Percentiles rank a stretch among this genome's conserved stretches.
These are phyloP conservation scores for Cylas formicarius DNA, from an alignment of 1,140 invertebrate genomes.

Conservation along the genomic window DNA sequence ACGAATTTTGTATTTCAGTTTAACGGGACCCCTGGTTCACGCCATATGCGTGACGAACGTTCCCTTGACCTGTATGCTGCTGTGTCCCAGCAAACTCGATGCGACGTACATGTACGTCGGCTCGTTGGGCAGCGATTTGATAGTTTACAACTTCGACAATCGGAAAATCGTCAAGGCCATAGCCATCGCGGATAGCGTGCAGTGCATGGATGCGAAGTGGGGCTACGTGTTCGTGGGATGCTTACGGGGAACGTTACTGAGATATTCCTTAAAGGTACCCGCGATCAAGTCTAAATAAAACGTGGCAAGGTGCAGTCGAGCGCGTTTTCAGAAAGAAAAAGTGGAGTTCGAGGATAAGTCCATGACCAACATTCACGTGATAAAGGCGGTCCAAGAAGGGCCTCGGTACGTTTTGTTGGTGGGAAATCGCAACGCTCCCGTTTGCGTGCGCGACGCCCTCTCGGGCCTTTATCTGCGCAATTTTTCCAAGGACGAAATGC, in stretches of 20 bases:
- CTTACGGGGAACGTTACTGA: constrained; percentile 45
- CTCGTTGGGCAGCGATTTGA: constrained; percentile 8
- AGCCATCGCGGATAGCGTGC: constrained; percentile 41
- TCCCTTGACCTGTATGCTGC: constrained; percentile 12
- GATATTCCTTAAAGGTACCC: constrained; percentile 46
- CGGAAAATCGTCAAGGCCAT: constrained; percentile 13
- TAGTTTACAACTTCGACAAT: constrained; percentile 19
- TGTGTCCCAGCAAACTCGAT: constrained; percentile 2
- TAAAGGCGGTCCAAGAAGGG: constrained; percentile 50
- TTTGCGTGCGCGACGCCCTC: constrained; percentile 48
- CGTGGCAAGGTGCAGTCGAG: no score
- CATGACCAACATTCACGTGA: constrained; percentile 44
- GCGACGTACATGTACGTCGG: constrained; percentile 17
- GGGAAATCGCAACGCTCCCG: constrained; percentile 47
- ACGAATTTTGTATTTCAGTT: constrained; percentile 12
- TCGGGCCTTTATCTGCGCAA: constrained; percentile 45
- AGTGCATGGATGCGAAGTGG: constrained; percentile 50
- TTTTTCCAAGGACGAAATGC: constrained; percentile 15
- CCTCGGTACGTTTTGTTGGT: constrained; percentile 47
- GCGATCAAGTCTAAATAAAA: background rate
- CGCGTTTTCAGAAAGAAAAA: constrained; percentile 35
- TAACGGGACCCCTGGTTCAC: constrained; percentile 8
- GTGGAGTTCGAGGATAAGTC: constrained; percentile 44
- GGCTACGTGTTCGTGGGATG: constrained; percentile 47
- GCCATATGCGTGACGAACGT: constrained; percentile 13